Conservation (phyloP, 2,797 vertebrate genomes). For the Nannoperca australis region DNA sequence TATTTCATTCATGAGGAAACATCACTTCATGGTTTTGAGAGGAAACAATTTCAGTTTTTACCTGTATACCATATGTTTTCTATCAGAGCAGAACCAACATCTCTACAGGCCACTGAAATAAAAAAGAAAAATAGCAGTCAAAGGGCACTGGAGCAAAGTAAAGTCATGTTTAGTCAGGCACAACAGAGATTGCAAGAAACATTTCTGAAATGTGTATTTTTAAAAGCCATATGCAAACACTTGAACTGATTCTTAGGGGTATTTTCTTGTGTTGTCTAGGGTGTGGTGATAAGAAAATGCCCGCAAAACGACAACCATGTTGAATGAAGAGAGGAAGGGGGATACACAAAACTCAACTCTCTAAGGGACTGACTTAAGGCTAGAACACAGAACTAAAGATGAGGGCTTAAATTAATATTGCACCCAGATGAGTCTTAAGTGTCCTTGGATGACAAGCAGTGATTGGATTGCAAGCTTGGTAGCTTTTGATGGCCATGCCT, state of each 20-base stretch:
- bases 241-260: conserved; percentile 1
- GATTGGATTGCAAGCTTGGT: conserved; percentile 84
- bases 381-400: conserved; percentile 71
- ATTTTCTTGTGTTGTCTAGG: conserved; percentile 26
- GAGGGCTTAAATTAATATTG: conserved; percentile 78
- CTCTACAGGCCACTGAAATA: conserved; percentile 73
- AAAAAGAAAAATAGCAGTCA: conserved; percentile 46
- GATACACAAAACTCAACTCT: conserved; percentile 51
- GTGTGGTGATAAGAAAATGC: conserved; percentile 12
- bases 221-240: conserved; percentile 41
- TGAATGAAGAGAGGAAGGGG: conserved; percentile 35
- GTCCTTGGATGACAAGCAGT: conserved; percentile 83
- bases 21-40: conserved; percentile 14
- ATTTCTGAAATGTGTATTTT: conserved; percentile 42
- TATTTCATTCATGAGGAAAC: conserved; percentile 22
- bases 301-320: conserved; percentile 11
- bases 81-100: conserved; percentile 10
- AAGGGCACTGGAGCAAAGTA: conserved; percentile 35
- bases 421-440: conserved; percentile 81
- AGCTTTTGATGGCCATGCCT: conserved; percentile 81
- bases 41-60: conserved; percentile 29
- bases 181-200: conserved; percentile 47
- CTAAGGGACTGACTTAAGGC: conserved; percentile 58
- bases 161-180: conserved; percentile 41
- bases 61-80: conserved; percentile 42